These are phyloP conservation scores for Tenualosa thibaudeaui DNA, from an alignment of 2,797 vertebrate species.

Conservation along the genomic window DNA sequence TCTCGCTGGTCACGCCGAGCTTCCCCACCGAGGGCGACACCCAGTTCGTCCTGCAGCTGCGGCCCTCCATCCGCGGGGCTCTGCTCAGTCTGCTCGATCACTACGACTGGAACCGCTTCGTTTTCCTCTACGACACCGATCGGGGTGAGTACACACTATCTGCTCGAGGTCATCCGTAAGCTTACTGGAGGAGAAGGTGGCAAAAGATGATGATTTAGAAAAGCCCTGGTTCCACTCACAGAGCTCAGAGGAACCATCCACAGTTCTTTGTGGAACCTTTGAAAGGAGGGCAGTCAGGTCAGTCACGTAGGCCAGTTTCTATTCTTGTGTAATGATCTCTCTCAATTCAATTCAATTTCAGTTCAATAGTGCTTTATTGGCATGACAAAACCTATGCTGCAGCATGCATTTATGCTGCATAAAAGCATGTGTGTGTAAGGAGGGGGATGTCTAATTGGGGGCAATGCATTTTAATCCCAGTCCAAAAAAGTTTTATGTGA, in stretches of 20 bases:
- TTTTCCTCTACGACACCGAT: constrained; percentile 98
- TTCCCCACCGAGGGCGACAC: constrained; percentile 96
- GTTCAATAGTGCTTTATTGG: too few relatives aligned
- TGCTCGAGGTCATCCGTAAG: too few relatives aligned
- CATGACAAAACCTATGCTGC: too few relatives aligned
- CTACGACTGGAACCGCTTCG: constrained; percentile 96
- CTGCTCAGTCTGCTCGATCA: constrained; percentile 93
- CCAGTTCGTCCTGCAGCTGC: constrained; percentile 95
- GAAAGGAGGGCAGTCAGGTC: background rate
- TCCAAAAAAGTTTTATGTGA: too few relatives aligned
- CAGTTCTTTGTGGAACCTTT: background rate
- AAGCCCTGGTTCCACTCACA: background rate
- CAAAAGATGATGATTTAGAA: background rate
- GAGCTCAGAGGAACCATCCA: background rate
- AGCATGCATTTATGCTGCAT: too few relatives aligned
- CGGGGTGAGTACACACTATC: constrained; percentile 78
- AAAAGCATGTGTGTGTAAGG: too few relatives aligned
- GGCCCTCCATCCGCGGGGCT: constrained; percentile 91
- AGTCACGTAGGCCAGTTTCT: background rate
- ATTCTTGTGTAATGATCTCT: background rate
- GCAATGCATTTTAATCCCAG: too few relatives aligned
- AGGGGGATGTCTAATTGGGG: too few relatives aligned
- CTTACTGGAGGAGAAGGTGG: background rate
- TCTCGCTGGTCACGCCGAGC: constrained; percentile 96
- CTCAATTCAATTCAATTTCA: too few relatives aligned